Base-by-base conservation (phyloP, 2,888 invertebrate genomes). In the Conistra vaccinii region DNA sequence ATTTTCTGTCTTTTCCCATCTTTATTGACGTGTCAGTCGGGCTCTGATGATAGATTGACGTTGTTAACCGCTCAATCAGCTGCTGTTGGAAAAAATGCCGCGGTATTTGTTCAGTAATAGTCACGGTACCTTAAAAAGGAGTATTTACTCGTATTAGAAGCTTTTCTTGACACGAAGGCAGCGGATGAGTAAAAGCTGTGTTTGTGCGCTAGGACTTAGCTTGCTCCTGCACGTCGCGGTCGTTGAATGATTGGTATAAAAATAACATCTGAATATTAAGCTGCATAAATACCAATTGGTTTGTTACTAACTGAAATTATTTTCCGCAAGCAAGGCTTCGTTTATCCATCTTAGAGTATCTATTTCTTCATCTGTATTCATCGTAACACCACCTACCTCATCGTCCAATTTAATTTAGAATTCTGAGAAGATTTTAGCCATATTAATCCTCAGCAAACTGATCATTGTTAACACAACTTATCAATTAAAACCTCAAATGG, bases 11-110 rank as follows among this genome's bases (percentile, higher is more conserved):
- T 62, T 61, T 51, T 42, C 62, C 74, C 53, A 63, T 53, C 62
- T 62, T 69, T 69, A 81, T 79, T 79, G 84, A 84, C 63, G 32
- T 82, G 85, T 84, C 84, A 78, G 65, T 74, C 74, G 76, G 35
- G 2, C 58, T 26, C 55, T 55, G 76, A 77, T 84, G 84, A 78
- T 78, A 61, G 67, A 81, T 53, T 55, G 67, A 55, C 35, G 53
- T 48, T 60, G 62, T 67, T 42, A 67, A 82, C 67, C 6, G 26
- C 55, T 78, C 68, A 65, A 73, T 80, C 69, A 73, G 72, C 67
- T 76, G 51, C n/a, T 58, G 26, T 58, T 29, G 9, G 48, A 80
- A 84, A 69, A 78, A 83, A 42, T 48, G 1, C 62, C 32, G 60
- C 69, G 23, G 61, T 39, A 10, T 73, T 83, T 69, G 62, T 71